A percentile compares a stretch with the other conserved stretches of the same genome.
Evolutionary conservation across 2,113 vertebrate genomes (phyloP).

Genomic region (Nyctibius bracteatus): DNA sequence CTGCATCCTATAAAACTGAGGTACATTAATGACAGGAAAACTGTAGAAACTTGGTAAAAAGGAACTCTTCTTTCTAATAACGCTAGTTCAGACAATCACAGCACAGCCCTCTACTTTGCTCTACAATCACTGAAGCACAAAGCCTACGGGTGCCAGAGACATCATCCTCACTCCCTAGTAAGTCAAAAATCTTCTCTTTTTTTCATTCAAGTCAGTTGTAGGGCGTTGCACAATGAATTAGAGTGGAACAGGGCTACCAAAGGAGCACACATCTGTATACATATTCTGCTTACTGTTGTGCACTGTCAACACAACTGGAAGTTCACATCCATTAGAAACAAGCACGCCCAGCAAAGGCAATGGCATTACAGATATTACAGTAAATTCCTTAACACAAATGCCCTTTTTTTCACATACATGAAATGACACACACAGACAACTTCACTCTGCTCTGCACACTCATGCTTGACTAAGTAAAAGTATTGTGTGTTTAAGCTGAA

Average conservation of each 20-base stretch:
- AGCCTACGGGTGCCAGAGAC: background rate
- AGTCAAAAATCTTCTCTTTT: background rate
- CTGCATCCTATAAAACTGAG: background rate
- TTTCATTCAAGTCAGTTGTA: background rate
- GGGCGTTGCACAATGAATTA: background rate
- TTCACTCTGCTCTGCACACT: background rate
- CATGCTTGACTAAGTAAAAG: background rate
- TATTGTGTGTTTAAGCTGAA: background rate
- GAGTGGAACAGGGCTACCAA: background rate
- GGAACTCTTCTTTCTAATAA: background rate
- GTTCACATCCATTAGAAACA: background rate
- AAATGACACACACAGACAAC: background rate
- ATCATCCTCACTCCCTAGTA: background rate
- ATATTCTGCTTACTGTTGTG: background rate
- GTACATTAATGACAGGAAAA: background rate
- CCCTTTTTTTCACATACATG: background rate
- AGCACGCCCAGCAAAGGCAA: background rate
- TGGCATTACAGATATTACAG: background rate
- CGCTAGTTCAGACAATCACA: background rate
- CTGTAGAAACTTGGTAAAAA: background rate
- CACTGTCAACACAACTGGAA: background rate
- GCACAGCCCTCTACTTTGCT: background rate
- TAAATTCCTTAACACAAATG: background rate
- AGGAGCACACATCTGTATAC: background rate
- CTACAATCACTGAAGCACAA: background rate